These are phyloP conservation scores for Gobio occitaniae DNA, from an alignment of 2,797 vertebrate species.

Conservation along the genomic window DNA sequence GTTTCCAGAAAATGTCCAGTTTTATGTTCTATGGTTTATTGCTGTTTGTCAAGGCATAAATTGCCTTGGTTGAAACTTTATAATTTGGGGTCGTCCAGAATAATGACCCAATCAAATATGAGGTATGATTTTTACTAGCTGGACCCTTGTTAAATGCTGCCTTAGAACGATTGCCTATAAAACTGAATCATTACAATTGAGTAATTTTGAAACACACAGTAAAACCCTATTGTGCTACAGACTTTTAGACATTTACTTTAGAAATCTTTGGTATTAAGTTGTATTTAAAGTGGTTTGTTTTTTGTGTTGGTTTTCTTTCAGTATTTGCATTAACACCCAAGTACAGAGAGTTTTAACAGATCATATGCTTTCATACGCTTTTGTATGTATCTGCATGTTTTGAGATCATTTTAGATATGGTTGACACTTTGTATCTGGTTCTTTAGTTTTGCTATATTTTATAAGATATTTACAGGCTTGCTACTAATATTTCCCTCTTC, in stretches of 20 bases:
- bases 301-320: conserved; percentile 56
- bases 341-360: conserved; percentile 41
- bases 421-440: conserved; percentile 30
- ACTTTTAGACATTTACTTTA: conserved; percentile 9
- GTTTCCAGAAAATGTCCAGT: background rate
- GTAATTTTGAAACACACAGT: background rate
- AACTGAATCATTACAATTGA: background rate
- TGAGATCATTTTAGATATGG: background rate
- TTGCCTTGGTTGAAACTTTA: conserved; percentile 3
- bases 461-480: conserved; percentile 40
- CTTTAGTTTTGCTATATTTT: conserved; percentile 36
- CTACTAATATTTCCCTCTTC: conserved; percentile 51
- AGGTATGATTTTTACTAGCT: background rate
- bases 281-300: conserved; percentile 49
- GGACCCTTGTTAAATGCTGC: conserved; percentile 12
- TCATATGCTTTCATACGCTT: conserved; percentile 7
- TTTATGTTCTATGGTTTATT: background rate
- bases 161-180: conserved; percentile 24
- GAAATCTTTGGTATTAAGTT: conserved; percentile 37
- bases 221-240: background rate
- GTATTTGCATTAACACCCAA: conserved; percentile 63
- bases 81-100: conserved; percentile 5
- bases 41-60: background rate
- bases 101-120: background rate
- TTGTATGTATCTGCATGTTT: conserved; percentile 8